Conservation (phyloP, 2,113 vertebrate genomes). For the Pelecanus crispus region DNA sequence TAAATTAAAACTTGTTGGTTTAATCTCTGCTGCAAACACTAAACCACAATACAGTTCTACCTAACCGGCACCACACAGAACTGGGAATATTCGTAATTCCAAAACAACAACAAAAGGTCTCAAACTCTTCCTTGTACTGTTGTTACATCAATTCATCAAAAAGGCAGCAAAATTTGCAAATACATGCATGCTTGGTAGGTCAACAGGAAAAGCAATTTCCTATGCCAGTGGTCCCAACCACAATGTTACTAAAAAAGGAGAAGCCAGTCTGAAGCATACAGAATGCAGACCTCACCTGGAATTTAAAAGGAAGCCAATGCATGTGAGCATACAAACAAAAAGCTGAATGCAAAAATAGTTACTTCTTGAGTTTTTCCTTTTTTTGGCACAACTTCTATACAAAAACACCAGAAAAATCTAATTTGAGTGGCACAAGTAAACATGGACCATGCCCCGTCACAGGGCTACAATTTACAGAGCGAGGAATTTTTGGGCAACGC, state of each 20-base stretch:
- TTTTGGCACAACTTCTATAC: background rate
- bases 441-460: fast-evolving
- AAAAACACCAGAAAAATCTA: background rate
- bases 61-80: background rate
- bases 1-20: background rate
- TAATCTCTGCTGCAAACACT: background rate
- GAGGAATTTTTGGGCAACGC: background rate
- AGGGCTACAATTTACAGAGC: background rate
- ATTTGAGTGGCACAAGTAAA: background rate
- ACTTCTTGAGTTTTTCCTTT: background rate
- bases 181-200: background rate
- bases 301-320: background rate
- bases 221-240: background rate
- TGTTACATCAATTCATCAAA: background rate
- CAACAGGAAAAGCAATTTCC: constrained; percentile 31
- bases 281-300: constrained; percentile 6
- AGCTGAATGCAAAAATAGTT: fast-evolving
- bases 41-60: background rate
- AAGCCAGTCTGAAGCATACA: background rate
- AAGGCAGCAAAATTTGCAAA: background rate
- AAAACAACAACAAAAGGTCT: background rate
- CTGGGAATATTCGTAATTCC: background rate
- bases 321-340: background rate
- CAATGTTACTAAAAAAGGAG: background rate
- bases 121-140: background rate